Conservation (phyloP, 1,140 invertebrate genomes). For the Eumeta japonica region DNA sequence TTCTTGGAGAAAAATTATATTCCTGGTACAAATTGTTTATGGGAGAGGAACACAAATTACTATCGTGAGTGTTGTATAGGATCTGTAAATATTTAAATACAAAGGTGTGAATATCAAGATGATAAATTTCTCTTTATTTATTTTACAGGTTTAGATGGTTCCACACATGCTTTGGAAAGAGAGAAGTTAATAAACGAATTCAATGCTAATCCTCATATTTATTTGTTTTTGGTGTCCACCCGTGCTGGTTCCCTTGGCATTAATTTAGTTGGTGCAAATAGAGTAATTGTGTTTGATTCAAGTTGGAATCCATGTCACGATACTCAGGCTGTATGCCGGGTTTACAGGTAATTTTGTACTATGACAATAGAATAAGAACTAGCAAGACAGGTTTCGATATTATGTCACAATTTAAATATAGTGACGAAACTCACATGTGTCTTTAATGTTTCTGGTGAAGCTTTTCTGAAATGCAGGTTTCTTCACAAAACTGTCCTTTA, state of each 20-base stretch:
- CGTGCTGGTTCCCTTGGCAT: slow-evolving; percentile 96
- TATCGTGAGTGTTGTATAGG: slow-evolving; percentile 81
- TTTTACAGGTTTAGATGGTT: slow-evolving; percentile 82
- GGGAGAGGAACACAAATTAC: slow-evolving; percentile 87
- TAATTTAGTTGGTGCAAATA: slow-evolving; percentile 95
- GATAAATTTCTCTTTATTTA: too few relatives aligned
- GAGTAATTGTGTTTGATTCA: slow-evolving; percentile 96
- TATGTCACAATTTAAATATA: too few relatives aligned
- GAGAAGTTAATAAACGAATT: slow-evolving; percentile 97
- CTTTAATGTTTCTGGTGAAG: too few relatives aligned
- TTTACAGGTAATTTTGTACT: slow-evolving; percentile 70
- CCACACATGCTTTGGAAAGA: slow-evolving; percentile 88
- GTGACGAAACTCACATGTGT: too few relatives aligned
- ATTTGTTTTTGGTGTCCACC: slow-evolving; percentile 95
- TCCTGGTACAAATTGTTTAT: slow-evolving; percentile 72
- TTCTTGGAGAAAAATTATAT: slow-evolving; percentile 82
- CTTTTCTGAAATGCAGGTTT: too few relatives aligned
- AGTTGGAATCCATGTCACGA: slow-evolving; percentile 99
- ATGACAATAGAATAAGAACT: too few relatives aligned
- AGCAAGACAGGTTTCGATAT: too few relatives aligned
- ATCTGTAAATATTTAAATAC: not conserved
- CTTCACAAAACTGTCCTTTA: too few relatives aligned
- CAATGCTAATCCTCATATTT: slow-evolving; percentile 86
- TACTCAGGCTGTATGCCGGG: slow-evolving; percentile 96
- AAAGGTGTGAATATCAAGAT: not conserved